These are phyloP conservation scores for Aphelenchoides bicaudatus DNA, from an alignment of 2,888 invertebrate species.

Conservation along the genomic window DNA sequence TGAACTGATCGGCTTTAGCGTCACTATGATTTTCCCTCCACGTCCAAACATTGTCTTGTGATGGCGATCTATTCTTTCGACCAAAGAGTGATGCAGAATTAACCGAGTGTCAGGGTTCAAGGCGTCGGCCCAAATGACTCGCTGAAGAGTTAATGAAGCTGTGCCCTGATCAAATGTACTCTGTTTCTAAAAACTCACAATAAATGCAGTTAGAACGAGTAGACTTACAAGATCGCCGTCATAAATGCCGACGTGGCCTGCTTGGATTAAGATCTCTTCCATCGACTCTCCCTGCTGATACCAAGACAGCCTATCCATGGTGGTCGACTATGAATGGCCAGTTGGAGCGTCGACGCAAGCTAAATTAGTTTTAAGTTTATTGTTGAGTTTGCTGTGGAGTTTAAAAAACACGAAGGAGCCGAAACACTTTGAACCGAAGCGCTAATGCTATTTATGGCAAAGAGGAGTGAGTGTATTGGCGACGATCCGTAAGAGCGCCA, in stretches of 20 bases:
- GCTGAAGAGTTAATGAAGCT: conserved; percentile 54
- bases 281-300: conserved; percentile 56
- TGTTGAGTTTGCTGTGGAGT: too few relatives aligned
- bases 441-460: too few relatives aligned
- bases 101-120: conserved; percentile 54
- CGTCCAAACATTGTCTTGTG: conserved; percentile 57
- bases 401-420: too few relatives aligned
- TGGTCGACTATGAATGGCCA: too few relatives aligned
- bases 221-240: conserved; percentile 58
- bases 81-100: conserved; percentile 56
- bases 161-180: conserved; percentile 58
- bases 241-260: conserved; percentile 57
- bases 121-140: conserved; percentile 60
- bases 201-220: too few relatives aligned
- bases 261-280: conserved; percentile 58
- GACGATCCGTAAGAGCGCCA: too few relatives aligned
- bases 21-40: conserved; percentile 54
- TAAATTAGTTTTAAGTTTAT: too few relatives aligned
- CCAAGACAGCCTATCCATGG: conserved; percentile 56
- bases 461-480: too few relatives aligned
- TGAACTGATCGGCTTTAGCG: conserved; percentile 29
- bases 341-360: too few relatives aligned
- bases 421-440: too few relatives aligned
- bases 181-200: too few relatives aligned
- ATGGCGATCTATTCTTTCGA: conserved; percentile 53